Evolutionary conservation across 1,140 invertebrate genomes (phyloP), one percentile per base, ranked within the genome.

Genomic region (Cydia fagiglandana): DNA sequence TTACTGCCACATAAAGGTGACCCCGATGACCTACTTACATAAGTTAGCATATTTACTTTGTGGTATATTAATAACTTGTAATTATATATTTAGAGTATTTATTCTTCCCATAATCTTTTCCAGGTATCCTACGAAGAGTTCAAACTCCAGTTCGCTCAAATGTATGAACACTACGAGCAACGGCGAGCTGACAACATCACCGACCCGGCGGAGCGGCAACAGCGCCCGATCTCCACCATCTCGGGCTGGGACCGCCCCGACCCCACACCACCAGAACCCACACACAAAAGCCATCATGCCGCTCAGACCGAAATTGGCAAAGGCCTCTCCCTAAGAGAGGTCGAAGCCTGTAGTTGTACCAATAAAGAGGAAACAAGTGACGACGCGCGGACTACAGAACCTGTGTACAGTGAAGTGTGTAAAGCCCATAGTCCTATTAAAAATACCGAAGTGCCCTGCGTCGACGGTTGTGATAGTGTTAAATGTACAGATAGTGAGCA

Each of bases 71-170:
- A 34, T 45, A 12, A 47, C 45, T 47, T 47, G 13, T 47, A 47
- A 47, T 47, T 47, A 2, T 47, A 47, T 13, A 15, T 3, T 12
- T 47, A 47, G 45, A 47, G 45, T 47, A 47, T 15, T 47, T 15
- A 47, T 47, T 47, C 45, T 47, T 47, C 13, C 45, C 34, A 6
- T 41, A 73, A 76, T 15, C 24, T 56, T 7, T 83, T 79, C 0
- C 82, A 97, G 96, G 97, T 98, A 5, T 98, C 98, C 0, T 99
- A 99, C 89, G 98, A 99, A 94, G 98, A 99, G 93, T 99, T 99
- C 89, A 98, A 98, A 88, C 94, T 98, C 17, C 97, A 98, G 87
- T 98, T 98, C 91, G 97, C 97, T 75, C 97, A 98, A 93, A 98
- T 99, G 97, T 99, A 99, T 91, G 97, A 98, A 86, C 98, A 99